Evolutionary conservation across 2,888 invertebrate species (phyloP), one percentile per base, ranked within the genome.

Genomic region (Drosophila aldrichi): DNA sequence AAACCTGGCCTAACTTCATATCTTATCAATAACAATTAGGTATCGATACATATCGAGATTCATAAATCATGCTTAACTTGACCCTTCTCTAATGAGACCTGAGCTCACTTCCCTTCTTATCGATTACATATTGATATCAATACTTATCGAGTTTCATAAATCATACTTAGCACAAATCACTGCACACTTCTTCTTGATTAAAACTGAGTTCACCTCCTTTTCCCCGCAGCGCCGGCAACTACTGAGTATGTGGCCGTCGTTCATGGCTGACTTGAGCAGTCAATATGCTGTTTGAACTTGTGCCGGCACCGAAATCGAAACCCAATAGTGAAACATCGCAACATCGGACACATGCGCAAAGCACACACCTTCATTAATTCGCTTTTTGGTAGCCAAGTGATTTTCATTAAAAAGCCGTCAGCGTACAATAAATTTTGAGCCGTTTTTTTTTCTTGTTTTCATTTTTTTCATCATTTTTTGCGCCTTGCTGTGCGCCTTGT

Each of bases 361-460:
- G 62, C 62, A 57, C 48, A 49, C 64, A 77, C 79, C 82, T 77
- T 84, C 81, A 88, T 87, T 87, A 82, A 82, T 82, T 88, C 87
- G 74, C 69, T 62, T 70, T 86, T 87, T 87, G 89, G 84, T 88
- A 82, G 87, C 82, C 81, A 81, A 79, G 72, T 81, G 89, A 84
- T 88, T 88, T 88, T 87, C 87, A 88, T 88, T 88, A 88, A 87
- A 88, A 88, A 88, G 84, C 82, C 89, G 87, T 88, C 87, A 88
- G 82, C 87, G 87, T 84, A 84, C 81, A 82, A 88, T 88, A 88
- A 84, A 88, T 88, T 87, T 86, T 81, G 67, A 79, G 75, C 73
- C 73, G 79, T 77, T 86, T 83, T 77, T 77, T 75, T 52, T 68
- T 56, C 20, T 66, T 12, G 20, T 44, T 64, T 66, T 10, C 20